Percentiles rank a stretch among this genome's conserved stretches.
Evolutionary conservation across 2,113 vertebrate species (phyloP).

Genomic region (Phrynocephalus versicolor): DNA sequence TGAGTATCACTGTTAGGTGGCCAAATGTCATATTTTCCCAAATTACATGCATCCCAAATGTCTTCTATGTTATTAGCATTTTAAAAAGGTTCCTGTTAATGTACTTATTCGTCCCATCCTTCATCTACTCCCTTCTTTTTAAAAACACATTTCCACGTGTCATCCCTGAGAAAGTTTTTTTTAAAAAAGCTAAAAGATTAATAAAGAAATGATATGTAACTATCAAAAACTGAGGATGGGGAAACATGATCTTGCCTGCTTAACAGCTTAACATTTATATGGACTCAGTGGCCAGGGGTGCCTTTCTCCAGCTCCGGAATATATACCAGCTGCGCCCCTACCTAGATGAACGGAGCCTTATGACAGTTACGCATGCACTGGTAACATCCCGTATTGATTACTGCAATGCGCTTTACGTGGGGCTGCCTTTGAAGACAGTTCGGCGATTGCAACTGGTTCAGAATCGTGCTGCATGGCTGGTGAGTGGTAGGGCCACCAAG

Average conservation of each 20-base stretch:
- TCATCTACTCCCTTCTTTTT: neutral
- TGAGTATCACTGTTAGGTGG: conserved; percentile 42
- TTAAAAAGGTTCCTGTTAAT: neutral
- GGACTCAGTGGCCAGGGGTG: too few relatives aligned
- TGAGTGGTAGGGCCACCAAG: too few relatives aligned
- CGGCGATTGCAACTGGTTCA: too few relatives aligned
- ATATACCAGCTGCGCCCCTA: too few relatives aligned
- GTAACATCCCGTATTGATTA: too few relatives aligned
- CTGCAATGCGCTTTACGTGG: too few relatives aligned
- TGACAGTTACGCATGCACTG: too few relatives aligned
- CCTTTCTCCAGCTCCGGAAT: too few relatives aligned
- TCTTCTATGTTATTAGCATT: neutral
- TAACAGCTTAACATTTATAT: neutral
- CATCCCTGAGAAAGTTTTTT: neutral
- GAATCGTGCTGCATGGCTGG: too few relatives aligned
- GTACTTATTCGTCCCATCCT: neutral
- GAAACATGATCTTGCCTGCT: neutral
- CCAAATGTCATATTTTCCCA: conserved; percentile 19
- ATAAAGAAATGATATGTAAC: neutral
- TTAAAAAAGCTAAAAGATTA: neutral
- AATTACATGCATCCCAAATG: neutral
- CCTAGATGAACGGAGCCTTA: too few relatives aligned
- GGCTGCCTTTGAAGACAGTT: too few relatives aligned
- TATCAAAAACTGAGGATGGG: neutral
- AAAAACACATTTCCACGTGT: neutral